Conservation (phyloP, 2,113 vertebrate genomes). For the Clinocottus analis region DNA sequence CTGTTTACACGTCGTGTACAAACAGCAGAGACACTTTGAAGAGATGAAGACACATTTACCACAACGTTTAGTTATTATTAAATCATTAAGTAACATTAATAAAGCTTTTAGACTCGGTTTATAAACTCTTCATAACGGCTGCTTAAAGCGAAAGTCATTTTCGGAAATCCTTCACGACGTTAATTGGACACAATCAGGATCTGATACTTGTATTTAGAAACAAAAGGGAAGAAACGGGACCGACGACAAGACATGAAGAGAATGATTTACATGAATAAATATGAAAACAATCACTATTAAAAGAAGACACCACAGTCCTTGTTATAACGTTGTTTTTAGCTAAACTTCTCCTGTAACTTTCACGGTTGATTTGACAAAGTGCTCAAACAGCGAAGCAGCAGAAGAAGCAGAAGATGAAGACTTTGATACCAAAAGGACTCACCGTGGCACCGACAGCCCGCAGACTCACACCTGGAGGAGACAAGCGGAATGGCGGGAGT, state of each 20-base stretch:
- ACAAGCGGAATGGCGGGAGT: background rate
- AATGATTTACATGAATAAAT: too few species aligned
- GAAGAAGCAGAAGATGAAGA: background rate
- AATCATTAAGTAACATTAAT: background rate
- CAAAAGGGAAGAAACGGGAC: too few species aligned
- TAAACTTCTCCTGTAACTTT: too few species aligned
- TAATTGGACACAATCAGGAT: background rate
- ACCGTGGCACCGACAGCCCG: background rate
- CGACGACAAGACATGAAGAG: too few species aligned
- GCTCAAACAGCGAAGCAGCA: background rate
- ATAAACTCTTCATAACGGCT: background rate
- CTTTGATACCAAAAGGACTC: too few species aligned
- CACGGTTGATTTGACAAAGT: too few species aligned
- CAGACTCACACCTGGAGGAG: background rate
- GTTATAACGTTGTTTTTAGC: too few species aligned
- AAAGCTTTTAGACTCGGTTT: background rate
- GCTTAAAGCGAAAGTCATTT: background rate
- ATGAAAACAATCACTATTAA: too few species aligned
- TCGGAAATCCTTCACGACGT: background rate
- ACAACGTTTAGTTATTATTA: background rate
- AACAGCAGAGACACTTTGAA: background rate
- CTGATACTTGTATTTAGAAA: background rate
- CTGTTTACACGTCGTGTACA: background rate
- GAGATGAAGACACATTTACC: too few species aligned
- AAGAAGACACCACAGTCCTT: too few species aligned